A percentile compares a stretch with the other conserved stretches of the same genome.
phyloP scores from a whole-genome alignment of 2,113 vertebrate species.

The Girardinichthys multiradiatus region DNA sequence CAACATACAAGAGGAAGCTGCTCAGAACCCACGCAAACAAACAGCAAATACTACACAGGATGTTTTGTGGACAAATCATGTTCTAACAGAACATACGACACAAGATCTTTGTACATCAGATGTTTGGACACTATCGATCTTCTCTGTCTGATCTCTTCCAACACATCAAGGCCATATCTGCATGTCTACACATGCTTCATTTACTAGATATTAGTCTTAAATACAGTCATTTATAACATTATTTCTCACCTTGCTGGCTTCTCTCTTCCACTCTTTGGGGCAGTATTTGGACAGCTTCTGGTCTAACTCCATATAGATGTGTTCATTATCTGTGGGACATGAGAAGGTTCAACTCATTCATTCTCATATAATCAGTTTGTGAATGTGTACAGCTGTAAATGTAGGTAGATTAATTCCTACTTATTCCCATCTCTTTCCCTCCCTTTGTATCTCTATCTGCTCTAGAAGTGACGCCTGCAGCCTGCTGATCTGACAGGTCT shows the following conservation, averaged over 20 bases:
- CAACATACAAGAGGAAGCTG: slow-evolving; percentile 18
- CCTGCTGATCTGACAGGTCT: slow-evolving; percentile 45
- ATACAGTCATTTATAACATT: neutral
- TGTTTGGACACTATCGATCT: neutral
- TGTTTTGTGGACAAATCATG: no score
- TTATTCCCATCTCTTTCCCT: slow-evolving; percentile 32
- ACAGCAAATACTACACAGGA: no score
- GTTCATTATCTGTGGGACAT: slow-evolving; percentile 91
- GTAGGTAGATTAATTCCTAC: slow-evolving; percentile 3
- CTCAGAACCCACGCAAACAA: neutral
- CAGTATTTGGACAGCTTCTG: slow-evolving; percentile 99
- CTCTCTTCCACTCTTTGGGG: slow-evolving; percentile 98
- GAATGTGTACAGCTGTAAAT: slow-evolving; percentile 2
- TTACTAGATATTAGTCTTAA: neutral
- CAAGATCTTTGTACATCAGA: neutral
- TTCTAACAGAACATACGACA: no score
- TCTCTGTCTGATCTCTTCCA: neutral
- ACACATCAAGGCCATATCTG: no score
- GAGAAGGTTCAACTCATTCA: slow-evolving; percentile 12
- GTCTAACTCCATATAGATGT: slow-evolving; percentile 96
- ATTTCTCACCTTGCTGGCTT: slow-evolving; percentile 93
- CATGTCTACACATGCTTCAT: no score
- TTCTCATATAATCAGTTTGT: slow-evolving; percentile 2
- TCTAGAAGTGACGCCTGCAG: slow-evolving; percentile 33
- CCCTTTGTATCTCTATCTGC: slow-evolving; percentile 46